phyloP scores from a whole-genome alignment of 2,888 invertebrate species.

The Beris chalybata region DNA sequence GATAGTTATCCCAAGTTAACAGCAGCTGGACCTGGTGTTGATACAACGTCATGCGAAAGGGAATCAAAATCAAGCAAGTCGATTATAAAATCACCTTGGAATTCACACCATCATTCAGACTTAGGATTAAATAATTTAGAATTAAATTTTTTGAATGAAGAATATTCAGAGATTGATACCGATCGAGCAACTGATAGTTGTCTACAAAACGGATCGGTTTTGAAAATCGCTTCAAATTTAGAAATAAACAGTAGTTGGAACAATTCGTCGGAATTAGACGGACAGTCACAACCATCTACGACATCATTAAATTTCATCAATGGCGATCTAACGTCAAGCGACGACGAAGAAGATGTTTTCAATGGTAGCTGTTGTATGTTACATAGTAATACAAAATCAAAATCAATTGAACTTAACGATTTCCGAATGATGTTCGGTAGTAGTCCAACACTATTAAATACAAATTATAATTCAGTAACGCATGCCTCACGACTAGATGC shows the following conservation, averaged over 20 bases:
- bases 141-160: constrained; percentile 41
- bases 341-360: constrained; percentile 39
- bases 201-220: constrained; percentile 35
- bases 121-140: constrained; percentile 42
- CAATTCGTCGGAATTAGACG: constrained; percentile 33
- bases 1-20: constrained; percentile 36
- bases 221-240: constrained; percentile 41
- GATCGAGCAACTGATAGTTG: constrained; percentile 27
- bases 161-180: constrained; percentile 37
- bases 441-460: constrained; percentile 41
- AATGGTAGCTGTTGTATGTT: constrained; percentile 36
- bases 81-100: constrained; percentile 37
- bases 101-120: constrained; percentile 40
- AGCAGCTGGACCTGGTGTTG: constrained; percentile 21
- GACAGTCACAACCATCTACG: constrained; percentile 32
- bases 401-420: constrained; percentile 41
- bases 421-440: constrained; percentile 43
- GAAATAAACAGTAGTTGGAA: constrained; percentile 40
- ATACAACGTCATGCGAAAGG: constrained; percentile 30
- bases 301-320: constrained; percentile 40
- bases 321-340: constrained; percentile 38
- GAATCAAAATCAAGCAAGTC: constrained; percentile 32
- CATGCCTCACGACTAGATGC: constrained; percentile 41
- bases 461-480: constrained; percentile 39
- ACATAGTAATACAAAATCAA: constrained; percentile 39